A percentile compares a stretch with the other conserved stretches of the same genome.
Evolutionary conservation across 1,140 invertebrate species (phyloP).

Genomic region (Heliconius himera): DNA sequence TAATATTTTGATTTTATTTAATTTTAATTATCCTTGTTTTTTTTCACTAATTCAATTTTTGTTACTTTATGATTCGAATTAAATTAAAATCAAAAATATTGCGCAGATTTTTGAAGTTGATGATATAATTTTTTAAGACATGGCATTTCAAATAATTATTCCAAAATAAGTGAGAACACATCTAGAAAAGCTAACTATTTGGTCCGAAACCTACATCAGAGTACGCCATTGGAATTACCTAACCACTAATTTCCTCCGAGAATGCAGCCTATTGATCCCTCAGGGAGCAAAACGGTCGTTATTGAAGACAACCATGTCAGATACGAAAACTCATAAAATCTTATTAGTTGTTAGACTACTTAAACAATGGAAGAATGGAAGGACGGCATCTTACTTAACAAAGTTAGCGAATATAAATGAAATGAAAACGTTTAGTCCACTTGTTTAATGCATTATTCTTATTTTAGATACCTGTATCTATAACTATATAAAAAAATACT

Average conservation of each 20-base stretch:
- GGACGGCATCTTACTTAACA: not conserved
- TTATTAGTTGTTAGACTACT: constrained; percentile 6
- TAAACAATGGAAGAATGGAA: not conserved
- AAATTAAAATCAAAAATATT: too few relatives aligned
- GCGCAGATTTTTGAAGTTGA: too few relatives aligned
- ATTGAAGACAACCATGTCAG: constrained; percentile 27
- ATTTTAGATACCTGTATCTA: too few relatives aligned
- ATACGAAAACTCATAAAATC: constrained; percentile 20
- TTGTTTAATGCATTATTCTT: not conserved
- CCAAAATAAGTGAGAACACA: not conserved
- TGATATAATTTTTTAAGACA: too few relatives aligned
- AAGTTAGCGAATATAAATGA: not conserved
- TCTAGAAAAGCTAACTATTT: constrained; percentile 17
- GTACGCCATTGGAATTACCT: constrained; percentile 35
- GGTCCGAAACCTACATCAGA: constrained; percentile 22
- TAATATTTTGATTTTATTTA: too few relatives aligned
- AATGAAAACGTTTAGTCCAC: not conserved
- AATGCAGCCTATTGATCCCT: constrained; percentile 41
- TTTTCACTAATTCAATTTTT: not conserved
- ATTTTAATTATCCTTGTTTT: too few relatives aligned
- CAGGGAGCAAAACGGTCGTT: constrained; percentile 33
- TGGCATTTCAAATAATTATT: too few relatives aligned
- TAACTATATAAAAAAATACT: too few relatives aligned
- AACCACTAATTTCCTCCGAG: constrained; percentile 45
- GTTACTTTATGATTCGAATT: too few relatives aligned